Base-by-base conservation (phyloP, 2,888 invertebrate species). In the Drosophila seclusa region DNA sequence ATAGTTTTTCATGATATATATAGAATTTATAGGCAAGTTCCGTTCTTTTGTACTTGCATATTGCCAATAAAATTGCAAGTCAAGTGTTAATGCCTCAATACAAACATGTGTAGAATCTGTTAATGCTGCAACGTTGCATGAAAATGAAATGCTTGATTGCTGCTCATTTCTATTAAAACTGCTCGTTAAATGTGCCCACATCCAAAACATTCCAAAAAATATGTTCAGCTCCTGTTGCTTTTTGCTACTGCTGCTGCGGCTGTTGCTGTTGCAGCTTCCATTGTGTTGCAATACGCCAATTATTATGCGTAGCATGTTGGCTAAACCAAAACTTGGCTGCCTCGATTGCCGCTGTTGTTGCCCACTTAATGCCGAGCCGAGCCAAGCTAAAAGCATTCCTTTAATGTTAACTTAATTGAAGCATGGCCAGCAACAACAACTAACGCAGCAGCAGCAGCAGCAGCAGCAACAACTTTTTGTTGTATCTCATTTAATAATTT, bases 361-460 rank as follows among this genome's bases (percentile, higher is more conserved):
- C 62, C 85, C 77, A 85, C 83, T 83, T 81, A 69, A 54, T 73
- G 69, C 24, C 69, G 54, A 73, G 69, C 29, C 68, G 59, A 45
- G 67, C 70, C 72, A 52, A 67, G 62, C 83, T 89, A 87, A 85
- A 85, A 87, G 85, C 87, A 84, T 89, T 87, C 87, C 89, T 89
- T 85, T 85, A 85, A 87, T 84, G 85, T 82, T 80, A 72, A 79
- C 76, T 81, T 87, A 87, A 87, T 87, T 89, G 85, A 87, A 89
- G 78, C 85, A 77, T 71, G 62, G 68, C 29, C 73, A 60, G 42
- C 68, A 76, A n/a, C 69, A 67, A 54, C 57, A 57, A 4, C 62
- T 45, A 2, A 58, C 29, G 2, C 55, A 50, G 21, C 64, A 48
- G 7, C 29, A 32, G 50, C 59, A 32, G 50, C 59, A 50, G 34